These are phyloP conservation scores for Drosophila melanogaster DNA, from an alignment of 1,140 invertebrate species.

Conservation along the genomic window DNA sequence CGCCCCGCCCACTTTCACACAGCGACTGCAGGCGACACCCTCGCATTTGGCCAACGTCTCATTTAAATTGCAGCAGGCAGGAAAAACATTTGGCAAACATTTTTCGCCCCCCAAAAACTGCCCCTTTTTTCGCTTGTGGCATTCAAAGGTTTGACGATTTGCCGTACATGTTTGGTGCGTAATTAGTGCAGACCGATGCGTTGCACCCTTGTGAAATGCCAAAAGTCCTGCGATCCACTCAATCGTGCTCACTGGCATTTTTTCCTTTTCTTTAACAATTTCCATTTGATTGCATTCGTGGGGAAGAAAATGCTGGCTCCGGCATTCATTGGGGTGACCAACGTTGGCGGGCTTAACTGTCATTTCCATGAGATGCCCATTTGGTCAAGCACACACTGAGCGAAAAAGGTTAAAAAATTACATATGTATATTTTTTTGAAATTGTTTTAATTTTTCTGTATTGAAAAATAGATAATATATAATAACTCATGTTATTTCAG, in stretches of 20 bases:
- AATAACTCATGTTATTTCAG: no score
- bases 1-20: slow-evolving; percentile 30
- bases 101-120: slow-evolving; percentile 21
- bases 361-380: slow-evolving; percentile 70
- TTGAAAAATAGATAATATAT: no score
- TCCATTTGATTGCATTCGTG: slow-evolving; percentile 80
- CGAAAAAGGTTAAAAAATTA: neutral
- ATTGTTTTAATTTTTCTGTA: no score
- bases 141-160: slow-evolving; percentile 9
- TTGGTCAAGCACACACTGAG: slow-evolving; percentile 7
- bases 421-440: no score
- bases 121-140: slow-evolving; percentile 4
- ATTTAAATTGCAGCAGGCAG: slow-evolving; percentile 67
- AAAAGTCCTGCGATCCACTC: slow-evolving; percentile 35
- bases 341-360: slow-evolving; percentile 67
- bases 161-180: slow-evolving; percentile 72
- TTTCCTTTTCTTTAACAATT: slow-evolving; percentile 72
- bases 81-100: slow-evolving; percentile 40
- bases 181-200: slow-evolving; percentile 67
- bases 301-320: slow-evolving; percentile 4
- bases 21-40: slow-evolving; percentile 53
- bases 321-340: slow-evolving; percentile 74
- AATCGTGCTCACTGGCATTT: slow-evolving; percentile 54
- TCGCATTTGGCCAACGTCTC: slow-evolving; percentile 19
- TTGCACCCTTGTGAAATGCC: slow-evolving; percentile 42